Conservation (phyloP, 1,140 invertebrate species). For the Drosophila melanica region DNA sequence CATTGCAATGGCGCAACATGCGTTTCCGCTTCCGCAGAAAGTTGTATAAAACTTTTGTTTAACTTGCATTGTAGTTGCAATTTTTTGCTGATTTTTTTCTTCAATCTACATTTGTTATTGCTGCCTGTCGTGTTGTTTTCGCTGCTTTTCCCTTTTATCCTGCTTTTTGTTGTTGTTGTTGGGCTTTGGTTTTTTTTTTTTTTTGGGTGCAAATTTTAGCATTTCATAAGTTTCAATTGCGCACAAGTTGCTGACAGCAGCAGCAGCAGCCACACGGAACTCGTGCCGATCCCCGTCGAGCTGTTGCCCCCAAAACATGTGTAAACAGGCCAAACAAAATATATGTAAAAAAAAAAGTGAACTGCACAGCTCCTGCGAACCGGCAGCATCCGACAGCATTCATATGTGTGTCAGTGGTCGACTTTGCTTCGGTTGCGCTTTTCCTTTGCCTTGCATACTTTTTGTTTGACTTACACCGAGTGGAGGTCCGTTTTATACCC, state of each 20-base stretch:
- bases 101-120: conserved; percentile 67
- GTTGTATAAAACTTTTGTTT: conserved; percentile 74
- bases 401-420: conserved; percentile 72
- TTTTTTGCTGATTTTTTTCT: conserved; percentile 53
- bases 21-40: conserved; percentile 72
- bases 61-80: conserved; percentile 64
- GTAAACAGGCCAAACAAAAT: conserved; percentile 58
- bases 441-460: conserved; percentile 49
- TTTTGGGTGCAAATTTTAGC: conserved; percentile 59
- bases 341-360: conserved; percentile 3
- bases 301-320: conserved; percentile 70
- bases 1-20: conserved; percentile 68
- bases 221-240: conserved; percentile 79
- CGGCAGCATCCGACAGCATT: conserved; percentile 49
- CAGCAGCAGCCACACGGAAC: conserved; percentile 27
- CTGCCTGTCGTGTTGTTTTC: conserved; percentile 29
- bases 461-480: conserved; percentile 31
- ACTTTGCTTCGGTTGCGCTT: conserved; percentile 57
- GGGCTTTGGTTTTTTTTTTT: conserved; percentile 14
- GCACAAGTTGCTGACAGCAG: conserved; percentile 74
- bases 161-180: conserved; percentile 1
- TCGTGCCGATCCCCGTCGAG: conserved; percentile 52
- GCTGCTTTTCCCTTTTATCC: conserved; percentile 1
- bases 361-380: background rate
- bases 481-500: conserved; percentile 11